These are phyloP conservation scores for Scomber colias DNA, from an alignment of 2,113 vertebrate genomes.

Conservation along the genomic window DNA sequence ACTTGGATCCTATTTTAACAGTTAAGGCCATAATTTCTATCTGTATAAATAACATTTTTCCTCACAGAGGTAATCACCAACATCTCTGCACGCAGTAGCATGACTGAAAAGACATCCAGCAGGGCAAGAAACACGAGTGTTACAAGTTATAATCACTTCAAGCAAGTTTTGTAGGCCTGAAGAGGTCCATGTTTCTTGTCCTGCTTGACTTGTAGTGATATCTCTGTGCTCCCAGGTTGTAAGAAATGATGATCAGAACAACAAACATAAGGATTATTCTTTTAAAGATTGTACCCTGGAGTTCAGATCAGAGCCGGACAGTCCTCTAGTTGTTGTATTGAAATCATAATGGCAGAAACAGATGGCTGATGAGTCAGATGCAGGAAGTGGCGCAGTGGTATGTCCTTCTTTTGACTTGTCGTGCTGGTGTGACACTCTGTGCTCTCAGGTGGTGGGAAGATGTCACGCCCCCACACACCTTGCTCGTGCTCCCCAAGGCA, in stretches of 20 bases:
- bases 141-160: no score
- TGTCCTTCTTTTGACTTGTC: not conserved
- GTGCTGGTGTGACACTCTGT: slow-evolving; percentile 6
- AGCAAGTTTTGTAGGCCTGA: no score
- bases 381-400: slow-evolving; percentile 24
- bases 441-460: slow-evolving; percentile 31
- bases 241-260: no score
- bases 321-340: not conserved
- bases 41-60: not conserved
- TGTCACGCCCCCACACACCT: slow-evolving; percentile 25
- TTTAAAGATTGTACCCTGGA: no score
- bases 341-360: slow-evolving; percentile 9
- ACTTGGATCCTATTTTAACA: not conserved
- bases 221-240: no score
- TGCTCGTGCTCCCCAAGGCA: not conserved
- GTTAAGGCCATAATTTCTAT: not conserved
- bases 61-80: not conserved
- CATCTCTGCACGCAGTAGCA: not conserved
- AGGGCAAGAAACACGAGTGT: not conserved
- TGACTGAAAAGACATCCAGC: not conserved
- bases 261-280: no score
- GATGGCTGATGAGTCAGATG: slow-evolving; percentile 36
- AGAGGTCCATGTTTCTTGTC: no score
- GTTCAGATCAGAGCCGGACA: not conserved
- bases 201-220: no score